These are phyloP conservation scores for Pammene fasciana DNA, from an alignment of 2,888 invertebrate species.

Conservation along the genomic window DNA sequence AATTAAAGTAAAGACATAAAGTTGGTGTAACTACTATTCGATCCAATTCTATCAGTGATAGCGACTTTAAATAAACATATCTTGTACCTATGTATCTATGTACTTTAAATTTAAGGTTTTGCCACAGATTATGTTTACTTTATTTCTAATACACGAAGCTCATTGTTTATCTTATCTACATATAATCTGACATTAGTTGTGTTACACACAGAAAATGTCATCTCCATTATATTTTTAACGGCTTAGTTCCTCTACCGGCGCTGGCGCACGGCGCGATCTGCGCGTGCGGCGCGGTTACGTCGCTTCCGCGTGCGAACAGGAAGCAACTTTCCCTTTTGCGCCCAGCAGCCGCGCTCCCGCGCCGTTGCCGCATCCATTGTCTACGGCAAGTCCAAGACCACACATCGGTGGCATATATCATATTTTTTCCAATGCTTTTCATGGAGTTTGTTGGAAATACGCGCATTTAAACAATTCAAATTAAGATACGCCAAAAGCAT, in stretches of 20 bases:
- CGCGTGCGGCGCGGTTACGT: conserved; percentile 57
- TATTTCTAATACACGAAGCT: too few relatives aligned
- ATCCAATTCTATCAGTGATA: too few relatives aligned
- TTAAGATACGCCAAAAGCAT: too few relatives aligned
- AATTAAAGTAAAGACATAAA: too few relatives aligned
- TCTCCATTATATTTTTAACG: not conserved
- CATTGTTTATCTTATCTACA: not conserved
- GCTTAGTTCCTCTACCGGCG: conserved; percentile 4
- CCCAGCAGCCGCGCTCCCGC: conserved; percentile 75
- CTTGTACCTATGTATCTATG: too few relatives aligned
- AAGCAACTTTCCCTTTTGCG: conserved; percentile 82
- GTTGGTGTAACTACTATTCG: too few relatives aligned
- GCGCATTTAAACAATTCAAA: not conserved
- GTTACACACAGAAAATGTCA: not conserved
- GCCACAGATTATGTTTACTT: too few relatives aligned
- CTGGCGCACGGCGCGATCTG: conserved; percentile 24
- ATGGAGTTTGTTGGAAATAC: not conserved
- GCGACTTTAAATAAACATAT: too few relatives aligned
- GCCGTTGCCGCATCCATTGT: conserved; percentile 30
- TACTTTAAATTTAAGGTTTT: too few relatives aligned
- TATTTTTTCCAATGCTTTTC: not conserved
- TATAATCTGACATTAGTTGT: not conserved
- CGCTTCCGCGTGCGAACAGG: conserved; percentile 81
- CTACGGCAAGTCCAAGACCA: conserved; percentile 15
- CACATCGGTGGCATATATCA: not conserved